These are phyloP conservation scores for Geophilus truncorum DNA, from an alignment of 2,888 invertebrate species.

Conservation along the genomic window DNA sequence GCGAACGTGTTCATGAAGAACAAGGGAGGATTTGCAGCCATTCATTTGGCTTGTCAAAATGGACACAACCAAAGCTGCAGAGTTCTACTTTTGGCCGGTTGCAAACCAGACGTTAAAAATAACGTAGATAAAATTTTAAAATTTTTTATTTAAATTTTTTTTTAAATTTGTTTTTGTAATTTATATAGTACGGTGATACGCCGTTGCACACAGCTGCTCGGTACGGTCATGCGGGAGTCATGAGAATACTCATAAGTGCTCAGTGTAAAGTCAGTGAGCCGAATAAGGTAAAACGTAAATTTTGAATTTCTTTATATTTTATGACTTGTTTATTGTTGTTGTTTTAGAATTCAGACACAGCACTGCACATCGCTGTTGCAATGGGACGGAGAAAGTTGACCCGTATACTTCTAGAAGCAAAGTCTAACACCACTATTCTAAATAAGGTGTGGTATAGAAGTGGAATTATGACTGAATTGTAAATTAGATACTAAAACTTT, in stretches of 20 bases:
- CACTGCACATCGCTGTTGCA: slow-evolving; percentile 87
- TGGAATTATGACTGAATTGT: too few relatives aligned
- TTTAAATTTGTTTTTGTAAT: too few relatives aligned
- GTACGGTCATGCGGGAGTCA: slow-evolving; percentile 94
- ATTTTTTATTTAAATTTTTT: slow-evolving; percentile 34
- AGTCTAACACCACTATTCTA: slow-evolving; percentile 63
- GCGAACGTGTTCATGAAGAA: slow-evolving; percentile 51
- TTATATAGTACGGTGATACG: slow-evolving; percentile 96
- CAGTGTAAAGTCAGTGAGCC: slow-evolving; percentile 77
- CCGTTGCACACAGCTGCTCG: slow-evolving; percentile 89
- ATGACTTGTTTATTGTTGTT: neutral
- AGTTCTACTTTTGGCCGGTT: slow-evolving; percentile 78
- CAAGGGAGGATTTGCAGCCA: slow-evolving; percentile 79
- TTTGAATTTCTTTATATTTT: neutral
- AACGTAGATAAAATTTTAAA: slow-evolving; percentile 57
- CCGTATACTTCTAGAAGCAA: slow-evolving; percentile 79
- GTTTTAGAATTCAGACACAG: slow-evolving; percentile 79
- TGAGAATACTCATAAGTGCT: slow-evolving; percentile 87
- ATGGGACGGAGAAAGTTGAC: slow-evolving; percentile 89
- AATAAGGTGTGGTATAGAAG: too few relatives aligned
- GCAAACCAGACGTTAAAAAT: slow-evolving; percentile 82
- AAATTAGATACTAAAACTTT: neutral
- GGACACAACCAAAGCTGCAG: slow-evolving; percentile 93
- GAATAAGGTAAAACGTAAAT: slow-evolving; percentile 66
- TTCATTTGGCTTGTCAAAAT: slow-evolving; percentile 92